Base-by-base conservation (phyloP, 2,797 vertebrate genomes). In the Gastrophryne carolinensis region DNA sequence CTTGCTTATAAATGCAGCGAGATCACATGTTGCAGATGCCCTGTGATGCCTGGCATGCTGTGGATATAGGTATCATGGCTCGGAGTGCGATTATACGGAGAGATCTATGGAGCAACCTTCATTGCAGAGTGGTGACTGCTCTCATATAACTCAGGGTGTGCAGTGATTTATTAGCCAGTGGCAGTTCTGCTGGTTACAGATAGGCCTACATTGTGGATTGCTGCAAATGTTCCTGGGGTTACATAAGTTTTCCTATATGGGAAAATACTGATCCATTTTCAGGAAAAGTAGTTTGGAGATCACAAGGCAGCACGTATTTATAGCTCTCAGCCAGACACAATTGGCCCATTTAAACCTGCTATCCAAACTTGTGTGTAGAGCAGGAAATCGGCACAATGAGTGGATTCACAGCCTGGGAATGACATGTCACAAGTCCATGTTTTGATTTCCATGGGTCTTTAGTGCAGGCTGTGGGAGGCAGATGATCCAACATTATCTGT, bases 401-500 rank as follows among this genome's bases (percentile, higher is more conserved):
- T 61, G 81, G 66, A 85, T 86, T 89, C 83, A 86, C 81, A 65
- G 50, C 77, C 73, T 78, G 60, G 68, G 6, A 75, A 79, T 81
- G 79, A 76, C 65, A 75, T 78, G 82, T 87, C 82, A 86, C 81
- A 78, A 76, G 62, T 82, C 81, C 57, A 41, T 41, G 72, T 79
- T 81, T 56, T 73, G 81, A 77, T 71, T 74, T 69, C 68, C 77
- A 77, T 78, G 53, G 62, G 3, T 26, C 12, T 78, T 76, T 47
- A 30, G 49, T 44, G 37, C 30, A 65, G 68, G 72, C 2, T 80
- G 2, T 78, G 73, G 82, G 50, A 85, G 81, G 80, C 72, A 79
- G 81, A 80, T 83, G 79, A 83, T 77, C 77, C 84, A 83, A 80
- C 79, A 80, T 80, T 71, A 79, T 84, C 82, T 81, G 74, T 81